Evolutionary conservation across 2,113 vertebrate genomes (phyloP).

Genomic region (Cavia aperea): DNA sequence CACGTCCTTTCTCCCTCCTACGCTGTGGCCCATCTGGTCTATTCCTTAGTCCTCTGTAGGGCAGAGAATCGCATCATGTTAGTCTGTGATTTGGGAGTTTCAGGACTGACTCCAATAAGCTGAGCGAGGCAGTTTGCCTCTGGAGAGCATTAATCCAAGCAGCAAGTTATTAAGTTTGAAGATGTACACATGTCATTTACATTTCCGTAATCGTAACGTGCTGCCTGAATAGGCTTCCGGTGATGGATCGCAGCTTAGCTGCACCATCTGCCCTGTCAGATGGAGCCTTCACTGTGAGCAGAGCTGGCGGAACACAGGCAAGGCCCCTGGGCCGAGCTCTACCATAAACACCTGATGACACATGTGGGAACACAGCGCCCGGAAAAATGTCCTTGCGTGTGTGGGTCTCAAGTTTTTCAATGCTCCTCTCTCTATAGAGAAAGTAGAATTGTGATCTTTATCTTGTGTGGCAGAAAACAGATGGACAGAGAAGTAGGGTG

Average conservation of each 20-base stretch:
- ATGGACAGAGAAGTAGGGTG: neutral
- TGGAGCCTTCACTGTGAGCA: neutral
- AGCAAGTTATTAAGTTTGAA: slow-evolving; percentile 30
- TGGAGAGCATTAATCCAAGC: slow-evolving; percentile 34
- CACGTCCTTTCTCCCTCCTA: accelerated
- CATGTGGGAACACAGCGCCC: neutral
- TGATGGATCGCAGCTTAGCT: neutral
- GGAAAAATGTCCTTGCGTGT: accelerated
- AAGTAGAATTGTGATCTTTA: neutral
- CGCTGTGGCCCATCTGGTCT: neutral
- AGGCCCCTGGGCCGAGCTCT: neutral
- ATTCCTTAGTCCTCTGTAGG: neutral
- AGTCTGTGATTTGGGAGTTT: neutral
- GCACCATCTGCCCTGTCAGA: neutral
- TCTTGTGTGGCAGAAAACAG: neutral
- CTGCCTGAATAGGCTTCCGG: neutral
- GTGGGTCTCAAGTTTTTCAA: neutral
- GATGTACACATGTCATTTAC: slow-evolving; percentile 17
- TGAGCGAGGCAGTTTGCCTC: neutral
- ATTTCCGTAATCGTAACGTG: neutral
- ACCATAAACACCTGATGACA: neutral
- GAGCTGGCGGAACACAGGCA: neutral
- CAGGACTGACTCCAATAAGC: neutral
- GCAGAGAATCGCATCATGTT: neutral
- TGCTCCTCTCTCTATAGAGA: neutral